Evolutionary conservation across 2,113 vertebrate genomes (phyloP).

Genomic region (Colistium nudipinnis): DNA sequence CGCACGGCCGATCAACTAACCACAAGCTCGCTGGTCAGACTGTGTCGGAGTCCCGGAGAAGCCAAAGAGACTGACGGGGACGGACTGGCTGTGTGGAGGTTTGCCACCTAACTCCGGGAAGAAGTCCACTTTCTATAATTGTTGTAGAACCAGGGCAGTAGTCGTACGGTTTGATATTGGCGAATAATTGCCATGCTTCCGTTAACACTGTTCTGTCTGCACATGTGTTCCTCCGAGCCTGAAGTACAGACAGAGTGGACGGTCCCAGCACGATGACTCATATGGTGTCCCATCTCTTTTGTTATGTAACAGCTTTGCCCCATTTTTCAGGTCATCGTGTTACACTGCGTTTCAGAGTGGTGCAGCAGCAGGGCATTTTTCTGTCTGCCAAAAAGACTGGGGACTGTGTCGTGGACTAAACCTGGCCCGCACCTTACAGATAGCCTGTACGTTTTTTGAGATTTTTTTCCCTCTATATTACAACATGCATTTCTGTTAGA

Average conservation of each 20-base stretch:
- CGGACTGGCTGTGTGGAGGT: neutral
- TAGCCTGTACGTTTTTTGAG: too few species aligned
- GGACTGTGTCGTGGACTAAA: conserved; percentile 11
- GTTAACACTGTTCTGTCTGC: neutral
- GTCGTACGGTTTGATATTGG: neutral
- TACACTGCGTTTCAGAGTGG: conserved; percentile 8
- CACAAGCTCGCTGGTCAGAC: conserved; percentile 15
- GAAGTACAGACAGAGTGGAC: conserved; percentile 34
- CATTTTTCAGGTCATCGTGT: conserved; percentile 27
- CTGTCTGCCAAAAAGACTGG: neutral
- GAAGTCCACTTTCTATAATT: neutral
- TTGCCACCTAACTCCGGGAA: neutral
- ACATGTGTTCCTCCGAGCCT: neutral
- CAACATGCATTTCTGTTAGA: neutral
- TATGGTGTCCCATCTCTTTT: conserved; percentile 16
- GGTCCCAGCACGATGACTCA: conserved; percentile 40
- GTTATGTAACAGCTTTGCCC: conserved; percentile 43
- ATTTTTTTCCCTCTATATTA: too few species aligned
- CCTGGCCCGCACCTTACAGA: neutral
- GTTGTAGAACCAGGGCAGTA: neutral
- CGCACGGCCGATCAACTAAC: conserved; percentile 46
- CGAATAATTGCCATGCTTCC: neutral
- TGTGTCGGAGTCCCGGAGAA: conserved; percentile 17
- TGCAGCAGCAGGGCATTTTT: conserved; percentile 1
- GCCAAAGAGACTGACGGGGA: neutral